Evolutionary conservation across 2,888 invertebrate species (phyloP), one percentile per base, ranked within the genome.

Genomic region (Aromia moschata): DNA sequence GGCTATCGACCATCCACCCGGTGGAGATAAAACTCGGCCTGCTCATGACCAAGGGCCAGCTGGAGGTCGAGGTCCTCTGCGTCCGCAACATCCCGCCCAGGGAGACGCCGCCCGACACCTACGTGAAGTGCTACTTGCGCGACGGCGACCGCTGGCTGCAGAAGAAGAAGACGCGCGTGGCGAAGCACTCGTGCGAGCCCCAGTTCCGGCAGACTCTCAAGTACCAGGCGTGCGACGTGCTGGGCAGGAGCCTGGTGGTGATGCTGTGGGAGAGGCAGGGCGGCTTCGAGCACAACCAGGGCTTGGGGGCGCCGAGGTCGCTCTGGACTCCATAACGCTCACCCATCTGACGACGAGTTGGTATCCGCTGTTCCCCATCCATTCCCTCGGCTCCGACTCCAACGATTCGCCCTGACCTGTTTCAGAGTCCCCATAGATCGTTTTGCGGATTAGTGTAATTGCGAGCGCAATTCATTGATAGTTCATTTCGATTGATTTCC

Each of bases 251-350:
- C 62, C 85, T 96, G 66, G 88, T 95, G 68, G 93, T 95, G 52
- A 94, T 94, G 91, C 86, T 96, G 45, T 96, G 96, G 95, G 94
- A 95, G 76, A 88, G 92, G 60, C 92, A 93, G 77, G 90, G 92
- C 59, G 92, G 92, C 1, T 93, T 93, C 80, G 93, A 93, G 76
- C 93, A 93, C 79, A 94, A 94, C 65, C 84, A 84, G 70, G 85
- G 85, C 2, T 83, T 96, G 37, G 96, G 9, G 94, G 94, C 41
- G 69, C 69, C 4, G 69, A 70, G 81, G 89, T 96, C 65, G 88
- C 90, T 66, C 84, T 96, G 65, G 93, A 94, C 80, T 87, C 89
- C 73, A 83, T 96, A 57, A 88, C 90, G 43, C 84, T 94, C 63
- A 89, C 92, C 18, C 90, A 91, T 77, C 86, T 92, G 71, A 91